Base-by-base conservation (phyloP, 2,888 invertebrate species). In the Aspidiotus destructor region DNA sequence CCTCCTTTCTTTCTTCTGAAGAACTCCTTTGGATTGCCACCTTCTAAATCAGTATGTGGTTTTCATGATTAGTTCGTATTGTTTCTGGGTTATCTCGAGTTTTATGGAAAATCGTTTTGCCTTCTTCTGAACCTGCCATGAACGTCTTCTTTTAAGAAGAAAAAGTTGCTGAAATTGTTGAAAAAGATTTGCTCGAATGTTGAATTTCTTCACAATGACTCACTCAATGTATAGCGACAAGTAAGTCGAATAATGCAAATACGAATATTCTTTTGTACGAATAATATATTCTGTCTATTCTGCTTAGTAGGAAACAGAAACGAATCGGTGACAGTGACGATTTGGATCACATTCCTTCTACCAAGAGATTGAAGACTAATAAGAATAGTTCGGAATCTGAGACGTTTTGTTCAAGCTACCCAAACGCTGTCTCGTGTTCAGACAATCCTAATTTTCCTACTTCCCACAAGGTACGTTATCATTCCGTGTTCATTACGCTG, bases 161-260 rank as follows among this genome's bases (percentile, higher is more conserved):
- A 28, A 28, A 28, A 28, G 28, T 28, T 28, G 28, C 28, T 28
- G 28, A 28, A 28, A 5, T 28, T 28, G 2, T 28, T 28, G 28
- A 28, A 28, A 28, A 28, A 28, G 28, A 28, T 28, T 28, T 28
- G 28, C 28, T 28, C 28, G 28, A 28, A 28, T 28, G 28, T 28
- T 28, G 28, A 28, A 28, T 28, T 28, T 28, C 28, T 28, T 28
- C 28, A 28, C 28, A 28, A 48, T 48, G 48, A 48, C 48, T 48
- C 48, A 48, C n/a, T 48, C 48, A 48, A 48, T 48, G 48, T n/a
- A 48, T 48, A 13, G 48, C n/a, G n/a, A 48, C 48, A 48, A n/a
- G 48, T 48, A 13, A 48, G 48, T 13, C n/a, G 48, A 6, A 13
- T 48, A 13, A 6, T 48, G n/a, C n/a, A 48, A 3, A 3, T 48